phyloP scores from a whole-genome alignment of 1,140 invertebrate species.

The Drosophila pachea region DNA sequence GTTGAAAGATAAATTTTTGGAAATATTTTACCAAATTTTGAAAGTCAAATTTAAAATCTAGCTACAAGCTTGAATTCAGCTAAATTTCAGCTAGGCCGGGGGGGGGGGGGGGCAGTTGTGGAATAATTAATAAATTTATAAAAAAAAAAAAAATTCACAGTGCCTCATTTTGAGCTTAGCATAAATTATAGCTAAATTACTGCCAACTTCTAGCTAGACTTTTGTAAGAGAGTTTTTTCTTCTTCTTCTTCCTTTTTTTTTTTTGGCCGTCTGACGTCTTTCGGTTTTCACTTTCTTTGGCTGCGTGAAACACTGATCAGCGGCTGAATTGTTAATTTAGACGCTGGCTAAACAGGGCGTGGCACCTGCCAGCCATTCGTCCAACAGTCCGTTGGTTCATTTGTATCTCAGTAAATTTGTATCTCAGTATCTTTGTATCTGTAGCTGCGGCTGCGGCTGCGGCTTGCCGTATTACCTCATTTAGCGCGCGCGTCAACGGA shows the following conservation, averaged over 20 bases:
- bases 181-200: no score
- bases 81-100: background rate
- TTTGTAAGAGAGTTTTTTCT: no score
- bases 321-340: conserved; percentile 56
- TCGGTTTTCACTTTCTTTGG: conserved; percentile 69
- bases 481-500: conserved; percentile 42
- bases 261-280: conserved; percentile 25
- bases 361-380: conserved; percentile 19
- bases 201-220: no score
- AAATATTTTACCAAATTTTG: background rate
- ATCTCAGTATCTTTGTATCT: conserved; percentile 9
- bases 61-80: background rate
- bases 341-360: conserved; percentile 44
- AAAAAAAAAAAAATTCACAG: no score
- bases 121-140: no score
- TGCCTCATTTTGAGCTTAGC: no score
- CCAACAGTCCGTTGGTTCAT: background rate
- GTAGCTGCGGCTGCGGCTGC: conserved; percentile 17
- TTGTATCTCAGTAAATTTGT: background rate
- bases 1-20: background rate
- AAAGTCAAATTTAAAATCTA: background rate
- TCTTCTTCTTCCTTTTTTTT: no score
- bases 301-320: conserved; percentile 55
- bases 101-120: no score
- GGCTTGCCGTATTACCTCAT: conserved; percentile 66